Conservation (phyloP, 2,797 vertebrate genomes). For the Cheirogaleus major region DNA sequence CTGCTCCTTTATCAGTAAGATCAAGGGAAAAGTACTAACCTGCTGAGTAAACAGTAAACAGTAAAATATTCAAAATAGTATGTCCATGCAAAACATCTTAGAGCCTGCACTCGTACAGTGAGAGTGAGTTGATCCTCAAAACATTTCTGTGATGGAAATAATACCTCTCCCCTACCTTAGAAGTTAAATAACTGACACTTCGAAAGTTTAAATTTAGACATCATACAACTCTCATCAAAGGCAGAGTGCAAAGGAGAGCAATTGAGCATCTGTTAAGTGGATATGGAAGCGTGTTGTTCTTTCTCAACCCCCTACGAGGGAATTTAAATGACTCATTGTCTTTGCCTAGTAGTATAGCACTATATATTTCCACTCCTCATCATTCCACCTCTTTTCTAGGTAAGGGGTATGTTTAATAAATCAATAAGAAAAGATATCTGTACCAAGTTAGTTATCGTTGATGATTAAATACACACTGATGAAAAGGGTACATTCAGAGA, state of each 20-base stretch:
- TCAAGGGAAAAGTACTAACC: not conserved
- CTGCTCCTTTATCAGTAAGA: not conserved
- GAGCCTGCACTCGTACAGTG: not conserved
- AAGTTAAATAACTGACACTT: conserved; percentile 9
- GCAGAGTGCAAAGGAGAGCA: conserved; percentile 25
- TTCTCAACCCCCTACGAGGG: not conserved
- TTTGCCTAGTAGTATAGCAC: not conserved
- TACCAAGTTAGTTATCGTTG: not conserved
- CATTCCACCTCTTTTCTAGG: not conserved
- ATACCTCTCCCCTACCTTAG: not conserved
- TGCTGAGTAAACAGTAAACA: not conserved
- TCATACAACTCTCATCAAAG: conserved; percentile 33
- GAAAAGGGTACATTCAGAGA: not conserved
- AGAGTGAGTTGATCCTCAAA: not conserved
- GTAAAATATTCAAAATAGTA: not conserved
- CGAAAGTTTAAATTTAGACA: conserved; percentile 32
- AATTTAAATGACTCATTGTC: conserved; percentile 35
- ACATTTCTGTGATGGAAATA: not conserved
- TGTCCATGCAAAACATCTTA: conserved; percentile 23
- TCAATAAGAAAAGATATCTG: not conserved
- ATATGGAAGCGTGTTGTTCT: not conserved
- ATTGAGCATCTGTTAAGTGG: not conserved
- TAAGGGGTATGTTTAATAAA: not conserved
- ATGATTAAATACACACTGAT: not conserved
- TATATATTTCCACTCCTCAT: not conserved